These are phyloP conservation scores for Tenualosa thibaudeaui DNA, from an alignment of 2,797 vertebrate species.

Conservation along the genomic window DNA sequence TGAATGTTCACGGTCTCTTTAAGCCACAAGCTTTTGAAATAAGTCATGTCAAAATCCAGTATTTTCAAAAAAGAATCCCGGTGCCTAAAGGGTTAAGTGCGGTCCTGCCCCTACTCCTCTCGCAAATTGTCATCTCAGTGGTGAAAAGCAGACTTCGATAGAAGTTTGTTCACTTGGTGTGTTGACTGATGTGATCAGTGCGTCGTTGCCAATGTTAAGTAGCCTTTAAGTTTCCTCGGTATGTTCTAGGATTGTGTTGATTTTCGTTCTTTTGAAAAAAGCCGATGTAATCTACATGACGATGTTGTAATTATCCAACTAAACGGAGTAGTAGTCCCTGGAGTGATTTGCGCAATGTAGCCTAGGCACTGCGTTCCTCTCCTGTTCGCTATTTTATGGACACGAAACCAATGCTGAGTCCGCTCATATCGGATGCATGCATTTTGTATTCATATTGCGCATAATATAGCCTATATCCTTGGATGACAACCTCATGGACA, in stretches of 20 bases:
- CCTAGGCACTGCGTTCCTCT: background rate
- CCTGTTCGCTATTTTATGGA: background rate
- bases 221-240: background rate
- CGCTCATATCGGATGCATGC: background rate
- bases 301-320: background rate
- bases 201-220: background rate
- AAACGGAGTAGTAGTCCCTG: background rate
- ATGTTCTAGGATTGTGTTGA: background rate
- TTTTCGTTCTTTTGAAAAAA: background rate
- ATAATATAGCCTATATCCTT: background rate
- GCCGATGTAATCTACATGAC: background rate
- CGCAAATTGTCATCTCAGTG: slow-evolving; percentile 32
- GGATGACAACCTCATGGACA: slow-evolving; percentile 42
- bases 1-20: slow-evolving; percentile 71
- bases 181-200: background rate
- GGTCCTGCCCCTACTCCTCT: slow-evolving; percentile 59
- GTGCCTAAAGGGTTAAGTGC: too few species aligned
- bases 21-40: too few species aligned
- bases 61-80: too few species aligned
- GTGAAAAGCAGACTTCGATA: slow-evolving; percentile 5
- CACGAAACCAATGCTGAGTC: background rate
- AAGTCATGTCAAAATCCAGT: too few species aligned
- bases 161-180: background rate
- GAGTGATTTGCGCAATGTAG: slow-evolving; percentile 8
- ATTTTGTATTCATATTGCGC: background rate